Percentiles rank a stretch among this genome's conserved stretches.
Conservation (phyloP, 2,888 invertebrate genomes). For the Drosophila robusta region DNA sequence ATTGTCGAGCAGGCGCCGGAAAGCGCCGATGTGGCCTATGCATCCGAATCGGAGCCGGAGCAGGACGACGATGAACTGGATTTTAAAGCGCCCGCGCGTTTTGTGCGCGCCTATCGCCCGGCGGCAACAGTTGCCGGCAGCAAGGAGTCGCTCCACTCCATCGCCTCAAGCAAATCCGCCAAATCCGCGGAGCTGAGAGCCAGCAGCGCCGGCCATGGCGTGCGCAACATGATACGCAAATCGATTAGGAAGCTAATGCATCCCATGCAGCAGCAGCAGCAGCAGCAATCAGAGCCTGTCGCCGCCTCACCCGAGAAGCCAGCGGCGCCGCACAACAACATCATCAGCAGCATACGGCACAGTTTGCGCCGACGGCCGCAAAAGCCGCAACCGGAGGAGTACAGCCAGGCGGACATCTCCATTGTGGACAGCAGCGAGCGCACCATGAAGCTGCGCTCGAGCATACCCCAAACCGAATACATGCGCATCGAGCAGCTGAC, state of each 20-base stretch:
- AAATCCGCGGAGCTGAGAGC: slow-evolving; percentile 38
- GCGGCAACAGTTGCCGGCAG: slow-evolving; percentile 54
- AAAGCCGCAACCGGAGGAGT: slow-evolving; percentile 32
- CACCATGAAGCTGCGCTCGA: slow-evolving; percentile 81
- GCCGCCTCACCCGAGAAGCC: slow-evolving; percentile 26
- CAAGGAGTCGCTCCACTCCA: slow-evolving; percentile 71
- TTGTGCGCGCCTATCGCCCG: slow-evolving; percentile 83
- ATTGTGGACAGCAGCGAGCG: slow-evolving; percentile 83
- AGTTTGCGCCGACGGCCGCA: slow-evolving; percentile 82
- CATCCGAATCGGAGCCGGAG: slow-evolving; percentile 65
- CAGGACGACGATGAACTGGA: slow-evolving; percentile 59
- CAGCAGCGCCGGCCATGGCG: slow-evolving; percentile 54
- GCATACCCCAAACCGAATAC: slow-evolving; percentile 70
- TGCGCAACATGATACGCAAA: slow-evolving; percentile 81
- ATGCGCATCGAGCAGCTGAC: slow-evolving; percentile 77
- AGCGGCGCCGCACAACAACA: slow-evolving; percentile 35
- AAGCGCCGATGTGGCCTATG: slow-evolving; percentile 62
- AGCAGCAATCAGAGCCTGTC: slow-evolving; percentile 13
- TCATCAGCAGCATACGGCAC: slow-evolving; percentile 75
- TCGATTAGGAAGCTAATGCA: slow-evolving; percentile 83
- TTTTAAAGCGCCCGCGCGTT: slow-evolving; percentile 81
- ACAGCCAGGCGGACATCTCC: slow-evolving; percentile 71
- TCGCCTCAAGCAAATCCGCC: slow-evolving; percentile 56
- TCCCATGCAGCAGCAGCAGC: slow-evolving; percentile 51
- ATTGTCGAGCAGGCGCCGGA: neutral